Percentiles rank a stretch among this genome's conserved stretches.
These are phyloP conservation scores for Corynorhinus townsendii DNA, from an alignment of 2,113 vertebrate genomes.

Conservation along the genomic window DNA sequence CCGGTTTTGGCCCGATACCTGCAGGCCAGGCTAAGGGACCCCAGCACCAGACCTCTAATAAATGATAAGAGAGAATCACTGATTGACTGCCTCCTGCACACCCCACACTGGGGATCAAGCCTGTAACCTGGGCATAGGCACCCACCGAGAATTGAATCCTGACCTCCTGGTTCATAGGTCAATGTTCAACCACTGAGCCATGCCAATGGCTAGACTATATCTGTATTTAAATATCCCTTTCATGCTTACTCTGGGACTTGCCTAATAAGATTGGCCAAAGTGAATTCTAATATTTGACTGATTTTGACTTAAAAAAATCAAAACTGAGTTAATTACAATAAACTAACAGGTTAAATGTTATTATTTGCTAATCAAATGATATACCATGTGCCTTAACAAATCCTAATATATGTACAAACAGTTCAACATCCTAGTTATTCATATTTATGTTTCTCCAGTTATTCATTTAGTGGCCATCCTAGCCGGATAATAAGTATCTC, in stretches of 20 bases:
- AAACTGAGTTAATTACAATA: not conserved
- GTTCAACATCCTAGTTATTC: not conserved
- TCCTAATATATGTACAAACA: not conserved
- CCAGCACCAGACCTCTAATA: no score
- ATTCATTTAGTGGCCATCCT: not conserved
- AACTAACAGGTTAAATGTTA: no score
- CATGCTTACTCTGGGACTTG: not conserved
- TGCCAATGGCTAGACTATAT: not conserved
- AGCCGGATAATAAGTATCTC: not conserved
- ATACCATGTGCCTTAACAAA: not conserved
- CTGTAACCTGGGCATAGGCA: no score
- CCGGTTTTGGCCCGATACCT: no score
- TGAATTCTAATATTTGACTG: not conserved
- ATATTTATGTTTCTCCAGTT: not conserved
- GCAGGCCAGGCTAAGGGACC: no score
- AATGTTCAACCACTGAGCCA: no score
- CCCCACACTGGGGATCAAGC: no score
- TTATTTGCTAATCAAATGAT: no score
- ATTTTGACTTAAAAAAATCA: not conserved
- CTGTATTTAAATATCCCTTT: not conserved
- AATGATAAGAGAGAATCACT: no score
- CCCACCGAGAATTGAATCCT: no score
- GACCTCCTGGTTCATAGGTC: no score
- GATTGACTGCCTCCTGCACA: no score
- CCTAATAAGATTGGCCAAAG: not conserved